These are phyloP conservation scores for Calameuta idolon DNA, from an alignment of 2,888 invertebrate genomes.

Conservation along the genomic window DNA sequence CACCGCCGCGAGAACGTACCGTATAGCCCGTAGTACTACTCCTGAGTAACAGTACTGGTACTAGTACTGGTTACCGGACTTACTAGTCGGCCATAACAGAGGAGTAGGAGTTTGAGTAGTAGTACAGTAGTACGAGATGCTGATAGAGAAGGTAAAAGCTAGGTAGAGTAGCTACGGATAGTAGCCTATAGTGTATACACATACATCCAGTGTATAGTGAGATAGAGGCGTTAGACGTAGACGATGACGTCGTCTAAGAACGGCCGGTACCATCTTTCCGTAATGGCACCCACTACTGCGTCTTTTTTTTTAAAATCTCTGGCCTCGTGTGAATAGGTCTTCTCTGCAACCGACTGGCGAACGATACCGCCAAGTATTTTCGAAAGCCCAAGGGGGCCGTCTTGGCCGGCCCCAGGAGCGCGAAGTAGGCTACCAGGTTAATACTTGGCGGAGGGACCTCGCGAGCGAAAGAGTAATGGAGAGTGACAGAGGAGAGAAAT, in stretches of 20 bases:
- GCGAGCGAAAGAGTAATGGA: slow-evolving; percentile 22
- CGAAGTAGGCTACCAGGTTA: slow-evolving; percentile 65
- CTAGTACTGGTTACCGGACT: background rate
- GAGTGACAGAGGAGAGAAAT: slow-evolving; percentile 12
- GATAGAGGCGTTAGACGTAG: background rate
- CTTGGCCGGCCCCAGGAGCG: background rate
- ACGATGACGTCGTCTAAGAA: background rate
- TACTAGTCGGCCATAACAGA: background rate
- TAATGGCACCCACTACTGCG: background rate
- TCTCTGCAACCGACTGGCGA: background rate
- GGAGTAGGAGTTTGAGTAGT: background rate
- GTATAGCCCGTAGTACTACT: background rate
- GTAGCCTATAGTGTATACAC: background rate
- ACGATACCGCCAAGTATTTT: slow-evolving; percentile 45
- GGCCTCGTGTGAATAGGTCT: background rate
- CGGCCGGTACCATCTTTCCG: background rate
- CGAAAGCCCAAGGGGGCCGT: slow-evolving; percentile 55
- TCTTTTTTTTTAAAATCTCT: background rate
- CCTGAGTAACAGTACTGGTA: background rate
- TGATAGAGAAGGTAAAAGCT: background rate
- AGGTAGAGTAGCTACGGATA: background rate
- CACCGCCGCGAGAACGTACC: background rate
- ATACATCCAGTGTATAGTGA: background rate
- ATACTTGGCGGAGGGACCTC: slow-evolving; percentile 35
- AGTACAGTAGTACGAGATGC: background rate